Evolutionary conservation across 2,113 vertebrate genomes (phyloP), one percentile per base, ranked within the genome.

Genomic region (Galemys pyrenaicus): DNA sequence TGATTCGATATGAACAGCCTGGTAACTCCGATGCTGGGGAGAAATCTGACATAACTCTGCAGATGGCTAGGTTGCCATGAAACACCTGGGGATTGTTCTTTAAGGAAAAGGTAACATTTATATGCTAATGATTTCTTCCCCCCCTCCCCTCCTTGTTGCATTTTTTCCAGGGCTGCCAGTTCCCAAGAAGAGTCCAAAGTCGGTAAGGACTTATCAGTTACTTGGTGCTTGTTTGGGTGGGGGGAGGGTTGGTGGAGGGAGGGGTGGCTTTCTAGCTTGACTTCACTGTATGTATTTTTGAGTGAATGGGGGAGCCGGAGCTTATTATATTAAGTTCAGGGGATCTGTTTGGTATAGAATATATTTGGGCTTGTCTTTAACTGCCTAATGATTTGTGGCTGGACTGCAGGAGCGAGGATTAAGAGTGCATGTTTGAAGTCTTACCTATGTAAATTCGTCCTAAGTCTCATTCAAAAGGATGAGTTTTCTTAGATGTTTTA

Each of bases 101-200:
- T 96, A 96, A 98, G 98, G 96, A 97, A 97, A 97, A 98, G 98
- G 96, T 98, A 98, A 97, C 82, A 88, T 97, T 98, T 97, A 82
- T 96, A 94, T 95, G 97, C 98, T 98, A 98, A 99, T 98, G 97
- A 97, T 98, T 98, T 97, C 98, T 97, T 98, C 94, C 96, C 97
- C 97, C 98, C 96, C 97, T 98, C 98, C 98, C 98, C 98, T 79
- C 94, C 94, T 92, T 95, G 87, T 96, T 97, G 96, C 94, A 90
- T 98, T 98, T 74, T 96, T 98, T 98, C 96, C 98, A 99, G 99
- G 99, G 98, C 98, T 99, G 98, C 99, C 98, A 60, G 99, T 99
- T 98, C 98, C 99, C 96, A 99, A 99, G 98, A 99, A 99, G 99
- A 99, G 99, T 98, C 99, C 99, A 87, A 99, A 99, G 99, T 99